A percentile compares a stretch with the other conserved stretches of the same genome.
These are phyloP conservation scores for Pseudomugil gertrudae DNA, from an alignment of 2,797 vertebrate genomes.

Conservation along the genomic window DNA sequence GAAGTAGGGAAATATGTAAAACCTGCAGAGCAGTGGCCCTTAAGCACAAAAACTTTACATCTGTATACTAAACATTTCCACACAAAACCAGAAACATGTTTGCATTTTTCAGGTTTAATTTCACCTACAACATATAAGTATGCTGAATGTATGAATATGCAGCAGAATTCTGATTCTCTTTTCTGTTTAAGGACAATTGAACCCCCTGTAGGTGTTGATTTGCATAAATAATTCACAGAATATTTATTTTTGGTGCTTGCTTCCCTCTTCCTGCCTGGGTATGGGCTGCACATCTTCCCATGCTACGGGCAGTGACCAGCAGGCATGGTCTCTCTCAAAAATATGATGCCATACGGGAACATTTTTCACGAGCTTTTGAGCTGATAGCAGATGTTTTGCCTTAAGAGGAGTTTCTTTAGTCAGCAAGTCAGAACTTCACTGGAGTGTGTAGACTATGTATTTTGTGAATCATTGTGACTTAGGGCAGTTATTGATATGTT, in stretches of 20 bases:
- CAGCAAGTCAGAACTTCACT: conserved; percentile 5
- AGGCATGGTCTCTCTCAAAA: background rate
- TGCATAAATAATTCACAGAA: background rate
- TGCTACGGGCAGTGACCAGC: background rate
- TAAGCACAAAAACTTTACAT: background rate
- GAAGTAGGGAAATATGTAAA: background rate
- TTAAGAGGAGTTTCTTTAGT: conserved; percentile 11
- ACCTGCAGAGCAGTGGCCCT: background rate
- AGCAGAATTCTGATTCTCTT: no score
- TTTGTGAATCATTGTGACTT: conserved; percentile 31
- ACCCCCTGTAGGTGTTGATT: background rate
- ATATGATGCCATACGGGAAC: conserved; percentile 30
- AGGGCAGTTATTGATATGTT: conserved; percentile 38
- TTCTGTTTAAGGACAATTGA: no score
- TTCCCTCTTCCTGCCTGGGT: no score
- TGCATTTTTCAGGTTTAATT: no score
- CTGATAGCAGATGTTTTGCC: conserved; percentile 12
- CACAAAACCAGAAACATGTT: no score
- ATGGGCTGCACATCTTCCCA: background rate
- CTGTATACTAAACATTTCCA: background rate
- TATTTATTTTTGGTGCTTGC: background rate
- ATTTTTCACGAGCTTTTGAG: conserved; percentile 15
- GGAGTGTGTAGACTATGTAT: conserved; percentile 11
- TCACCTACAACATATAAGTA: no score
- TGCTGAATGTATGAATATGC: no score